phyloP scores from a whole-genome alignment of 2,797 vertebrate species.

The Spinibarbus caldwelli region DNA sequence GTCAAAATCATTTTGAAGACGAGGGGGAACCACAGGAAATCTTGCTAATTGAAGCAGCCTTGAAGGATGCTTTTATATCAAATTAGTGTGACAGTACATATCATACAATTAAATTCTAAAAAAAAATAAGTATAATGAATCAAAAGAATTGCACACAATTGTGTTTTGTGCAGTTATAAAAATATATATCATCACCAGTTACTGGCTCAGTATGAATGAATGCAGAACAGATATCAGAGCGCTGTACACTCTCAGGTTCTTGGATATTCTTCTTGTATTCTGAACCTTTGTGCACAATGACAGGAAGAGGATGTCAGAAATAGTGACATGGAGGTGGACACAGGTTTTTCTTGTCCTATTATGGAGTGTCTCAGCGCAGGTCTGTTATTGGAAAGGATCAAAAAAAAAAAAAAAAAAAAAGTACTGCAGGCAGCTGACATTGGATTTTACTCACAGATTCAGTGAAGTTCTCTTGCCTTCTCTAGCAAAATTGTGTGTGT shows the following conservation, averaged over 20 bases:
- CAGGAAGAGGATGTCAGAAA: slow-evolving; percentile 27
- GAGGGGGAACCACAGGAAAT: not conserved
- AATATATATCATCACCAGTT: not conserved
- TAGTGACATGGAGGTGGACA: not conserved
- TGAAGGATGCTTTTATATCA: slow-evolving; percentile 1
- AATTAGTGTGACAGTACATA: not conserved
- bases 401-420: no score
- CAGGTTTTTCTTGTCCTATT: not conserved
- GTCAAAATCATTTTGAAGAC: not conserved
- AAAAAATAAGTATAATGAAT: not conserved
- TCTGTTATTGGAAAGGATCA: slow-evolving; percentile 4
- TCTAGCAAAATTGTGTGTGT: slow-evolving; percentile 7
- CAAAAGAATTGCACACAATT: not conserved
- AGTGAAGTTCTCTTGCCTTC: slow-evolving; percentile 37
- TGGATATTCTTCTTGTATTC: slow-evolving; percentile 13
- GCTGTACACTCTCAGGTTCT: slow-evolving; percentile 26
- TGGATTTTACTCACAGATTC: slow-evolving; percentile 9
- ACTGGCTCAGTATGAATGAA: slow-evolving; percentile 17
- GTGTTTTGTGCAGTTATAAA: not conserved
- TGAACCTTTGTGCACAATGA: slow-evolving; percentile 32
- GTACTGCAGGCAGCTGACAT: slow-evolving; percentile 45
- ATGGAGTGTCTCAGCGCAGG: not conserved
- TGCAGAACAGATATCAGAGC: not conserved
- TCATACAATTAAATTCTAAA: not conserved
- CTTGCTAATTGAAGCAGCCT: slow-evolving; percentile 5